These are phyloP conservation scores for Erpetoichthys calabaricus DNA, from an alignment of 2,797 vertebrate genomes.

Conservation along the genomic window DNA sequence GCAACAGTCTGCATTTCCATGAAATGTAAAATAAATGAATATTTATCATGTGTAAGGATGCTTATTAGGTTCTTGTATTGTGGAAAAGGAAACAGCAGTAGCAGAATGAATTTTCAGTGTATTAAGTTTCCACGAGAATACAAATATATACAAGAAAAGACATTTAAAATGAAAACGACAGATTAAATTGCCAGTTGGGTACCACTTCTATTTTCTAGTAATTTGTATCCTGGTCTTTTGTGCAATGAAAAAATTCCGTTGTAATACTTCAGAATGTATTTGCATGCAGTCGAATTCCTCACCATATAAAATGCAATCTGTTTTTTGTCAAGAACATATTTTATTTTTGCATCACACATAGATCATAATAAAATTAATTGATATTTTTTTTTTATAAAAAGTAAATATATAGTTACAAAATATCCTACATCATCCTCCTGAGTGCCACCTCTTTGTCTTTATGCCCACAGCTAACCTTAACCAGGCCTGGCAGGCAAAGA, in stretches of 20 bases:
- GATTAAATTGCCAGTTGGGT: background rate
- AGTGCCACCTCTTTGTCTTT: too few relatives aligned
- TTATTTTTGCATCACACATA: too few relatives aligned
- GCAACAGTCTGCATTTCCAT: too few relatives aligned
- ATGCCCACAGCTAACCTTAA: too few relatives aligned
- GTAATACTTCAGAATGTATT: slow-evolving; percentile 4
- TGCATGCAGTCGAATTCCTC: background rate
- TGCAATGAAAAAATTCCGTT: background rate
- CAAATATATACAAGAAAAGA: background rate
- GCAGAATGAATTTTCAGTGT: background rate
- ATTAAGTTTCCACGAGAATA: background rate
- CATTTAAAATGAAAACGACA: background rate
- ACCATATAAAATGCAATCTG: background rate
- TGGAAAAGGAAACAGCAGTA: background rate
- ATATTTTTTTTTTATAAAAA: too few relatives aligned
- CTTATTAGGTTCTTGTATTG: slow-evolving; percentile 1
- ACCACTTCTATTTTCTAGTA: background rate
- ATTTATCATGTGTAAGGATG: background rate
- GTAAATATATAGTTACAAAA: too few relatives aligned
- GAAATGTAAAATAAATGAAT: background rate
- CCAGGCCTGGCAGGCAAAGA: too few relatives aligned
- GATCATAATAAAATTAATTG: too few relatives aligned
- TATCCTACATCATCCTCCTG: too few relatives aligned
- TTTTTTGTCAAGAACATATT: background rate
- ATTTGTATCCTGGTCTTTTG: slow-evolving; percentile 2